Evolutionary conservation across 2,113 vertebrate species (phyloP), one percentile per base, ranked within the genome.

Genomic region (Pachycephala philippinensis): DNA sequence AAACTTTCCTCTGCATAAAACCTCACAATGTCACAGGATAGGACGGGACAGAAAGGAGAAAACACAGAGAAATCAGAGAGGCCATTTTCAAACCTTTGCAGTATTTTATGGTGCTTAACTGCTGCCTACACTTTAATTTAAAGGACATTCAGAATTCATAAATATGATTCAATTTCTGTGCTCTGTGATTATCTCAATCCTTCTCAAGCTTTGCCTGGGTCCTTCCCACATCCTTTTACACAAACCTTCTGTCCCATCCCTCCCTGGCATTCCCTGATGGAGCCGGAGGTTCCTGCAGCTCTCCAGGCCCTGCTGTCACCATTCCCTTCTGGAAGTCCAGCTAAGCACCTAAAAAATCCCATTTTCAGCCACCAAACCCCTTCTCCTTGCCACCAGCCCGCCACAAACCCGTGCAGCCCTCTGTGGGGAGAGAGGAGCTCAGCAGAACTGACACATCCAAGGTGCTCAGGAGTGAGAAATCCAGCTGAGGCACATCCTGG

Each of bases 271-370:
- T 52, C 10, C 26, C 3, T 3, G 42, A 6, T 5, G 53, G 27
- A 33, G 39, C 60, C 8, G 10, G 13, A 1, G 7, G 10, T 0
- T 27, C 69, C 71, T 4, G 4, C 26, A 13, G 56, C 65, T 52
- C 15, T 2, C 63, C 69, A 10, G 45, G 21, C 68, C 77, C 78
- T n/a, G 9, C 45, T 44, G 21, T 10, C 79, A 24, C 69, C 52
- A 3, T 11, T 18, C 27, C 10, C 17, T 31, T 30, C 26, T 21
- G 57, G 23, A 65, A 40, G 9, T 11, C 20, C 47, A 42, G 5
- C 40, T n/a, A 27, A 57, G 3, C 3, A 49, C 0, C 0, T 2
- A 15, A 24, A 24, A 30, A 57, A 2, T 50, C 42, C 57, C 5
- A 2, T 1, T 44, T 47, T 24, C 13, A 42, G 35, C 11, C 26